These are phyloP conservation scores for Grantiella picta DNA, from an alignment of 2,113 vertebrate species.

Conservation along the genomic window DNA sequence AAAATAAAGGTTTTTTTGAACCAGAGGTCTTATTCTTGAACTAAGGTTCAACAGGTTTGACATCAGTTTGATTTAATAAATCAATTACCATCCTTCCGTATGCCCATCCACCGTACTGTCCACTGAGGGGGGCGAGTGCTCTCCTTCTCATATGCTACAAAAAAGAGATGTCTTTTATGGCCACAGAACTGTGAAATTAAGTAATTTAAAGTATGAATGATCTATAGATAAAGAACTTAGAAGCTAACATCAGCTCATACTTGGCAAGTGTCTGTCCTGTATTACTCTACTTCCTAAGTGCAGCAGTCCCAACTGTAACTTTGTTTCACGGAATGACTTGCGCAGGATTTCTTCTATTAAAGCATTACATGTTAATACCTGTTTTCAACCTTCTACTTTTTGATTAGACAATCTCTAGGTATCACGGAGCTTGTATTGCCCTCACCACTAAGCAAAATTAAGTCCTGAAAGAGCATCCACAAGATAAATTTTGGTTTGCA, in stretches of 20 bases:
- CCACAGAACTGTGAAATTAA: background rate
- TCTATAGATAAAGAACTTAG: background rate
- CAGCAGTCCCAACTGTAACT: background rate
- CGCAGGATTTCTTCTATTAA: background rate
- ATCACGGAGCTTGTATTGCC: background rate
- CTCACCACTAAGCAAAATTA: background rate
- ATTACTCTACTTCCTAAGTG: background rate
- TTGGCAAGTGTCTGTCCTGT: background rate
- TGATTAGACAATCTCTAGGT: background rate
- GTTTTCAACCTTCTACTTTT: background rate
- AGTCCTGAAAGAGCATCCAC: background rate
- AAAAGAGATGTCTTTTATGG: background rate
- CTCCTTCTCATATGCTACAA: background rate
- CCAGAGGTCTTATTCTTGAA: background rate
- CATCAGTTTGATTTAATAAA: background rate
- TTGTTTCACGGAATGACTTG: background rate
- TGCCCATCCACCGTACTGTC: slow-evolving; percentile 45
- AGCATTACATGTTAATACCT: background rate
- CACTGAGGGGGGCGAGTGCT: background rate
- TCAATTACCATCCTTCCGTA: slow-evolving; percentile 65
- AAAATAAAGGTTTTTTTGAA: background rate
- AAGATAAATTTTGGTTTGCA: background rate
- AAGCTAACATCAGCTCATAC: background rate
- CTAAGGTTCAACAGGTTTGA: background rate
- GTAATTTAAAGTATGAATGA: background rate